A percentile compares a stretch with the other conserved stretches of the same genome.
Conservation (phyloP, 1,140 invertebrate species). For the Aporrectodea caliginosa region DNA sequence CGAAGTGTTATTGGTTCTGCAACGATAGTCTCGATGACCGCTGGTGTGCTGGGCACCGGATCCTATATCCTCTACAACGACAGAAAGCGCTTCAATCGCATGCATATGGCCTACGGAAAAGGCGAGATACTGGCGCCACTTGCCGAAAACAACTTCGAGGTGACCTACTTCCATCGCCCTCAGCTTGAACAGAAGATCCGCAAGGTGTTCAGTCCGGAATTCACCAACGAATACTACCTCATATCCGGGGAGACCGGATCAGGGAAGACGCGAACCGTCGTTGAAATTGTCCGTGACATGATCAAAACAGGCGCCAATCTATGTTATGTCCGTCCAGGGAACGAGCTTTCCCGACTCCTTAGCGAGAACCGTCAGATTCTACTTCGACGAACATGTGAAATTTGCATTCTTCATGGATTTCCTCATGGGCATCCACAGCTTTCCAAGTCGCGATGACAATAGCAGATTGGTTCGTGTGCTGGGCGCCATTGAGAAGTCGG, state of each 20-base stretch:
- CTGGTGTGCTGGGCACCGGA: background rate
- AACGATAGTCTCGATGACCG: background rate
- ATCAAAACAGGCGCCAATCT: slow-evolving; percentile 22
- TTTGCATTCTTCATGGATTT: slow-evolving; percentile 24
- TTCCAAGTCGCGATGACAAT: slow-evolving; percentile 19
- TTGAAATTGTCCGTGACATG: slow-evolving; percentile 19
- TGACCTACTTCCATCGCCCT: slow-evolving; percentile 10
- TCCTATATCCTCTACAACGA: background rate
- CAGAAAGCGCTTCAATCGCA: background rate
- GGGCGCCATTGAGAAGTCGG: slow-evolving; percentile 25
- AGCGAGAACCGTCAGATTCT: slow-evolving; percentile 21
- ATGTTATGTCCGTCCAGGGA: slow-evolving; percentile 18
- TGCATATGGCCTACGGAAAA: slow-evolving; percentile 12
- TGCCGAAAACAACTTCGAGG: slow-evolving; percentile 14
- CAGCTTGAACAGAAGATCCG: background rate
- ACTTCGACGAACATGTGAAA: slow-evolving; percentile 29
- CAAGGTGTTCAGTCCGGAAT: background rate
- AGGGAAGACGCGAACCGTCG: slow-evolving; percentile 19
- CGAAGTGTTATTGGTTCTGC: background rate
- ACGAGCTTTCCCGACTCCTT: slow-evolving; percentile 17
- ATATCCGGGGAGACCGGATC: slow-evolving; percentile 17
- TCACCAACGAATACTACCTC: slow-evolving; percentile 26
- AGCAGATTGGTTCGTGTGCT: slow-evolving; percentile 18
- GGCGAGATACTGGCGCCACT: slow-evolving; percentile 25
- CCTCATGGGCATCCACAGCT: slow-evolving; percentile 9